phyloP scores from a whole-genome alignment of 2,888 invertebrate genomes.

The Ectemnius continuus region DNA sequence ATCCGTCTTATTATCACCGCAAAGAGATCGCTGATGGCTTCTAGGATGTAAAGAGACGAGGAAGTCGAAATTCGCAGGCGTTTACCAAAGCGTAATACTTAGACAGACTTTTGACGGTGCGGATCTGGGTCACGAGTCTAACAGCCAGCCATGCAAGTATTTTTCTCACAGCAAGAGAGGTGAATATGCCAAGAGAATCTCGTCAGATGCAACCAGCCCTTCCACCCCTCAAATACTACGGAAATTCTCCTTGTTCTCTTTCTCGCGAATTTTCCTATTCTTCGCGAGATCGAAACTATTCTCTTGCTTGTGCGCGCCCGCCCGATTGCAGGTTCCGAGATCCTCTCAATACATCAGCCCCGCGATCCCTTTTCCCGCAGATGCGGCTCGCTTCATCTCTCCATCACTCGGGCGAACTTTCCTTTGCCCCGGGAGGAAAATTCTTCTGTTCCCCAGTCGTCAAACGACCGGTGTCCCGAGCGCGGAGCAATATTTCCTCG shows the following conservation, averaged over 20 bases:
- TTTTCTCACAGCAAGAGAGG: background rate
- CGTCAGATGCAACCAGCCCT: too few species aligned
- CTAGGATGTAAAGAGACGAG: background rate
- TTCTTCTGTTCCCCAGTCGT: constrained; percentile 11
- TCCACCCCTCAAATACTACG: too few species aligned
- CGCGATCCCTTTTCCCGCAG: too few species aligned
- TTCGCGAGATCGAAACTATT: background rate
- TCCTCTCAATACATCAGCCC: too few species aligned
- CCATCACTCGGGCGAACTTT: background rate
- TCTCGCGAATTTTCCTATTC: too few species aligned
- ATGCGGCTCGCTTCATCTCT: background rate
- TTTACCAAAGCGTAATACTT: too few species aligned
- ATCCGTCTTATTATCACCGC: constrained; percentile 50
- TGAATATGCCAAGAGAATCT: background rate
- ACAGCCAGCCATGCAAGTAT: background rate
- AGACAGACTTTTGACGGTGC: too few species aligned
- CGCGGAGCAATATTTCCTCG: constrained; percentile 1
- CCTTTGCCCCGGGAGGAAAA: constrained; percentile 4
- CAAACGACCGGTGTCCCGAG: constrained; percentile 6
- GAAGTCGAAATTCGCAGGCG: constrained; percentile 23
- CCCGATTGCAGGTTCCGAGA: too few species aligned
- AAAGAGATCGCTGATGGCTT: constrained; percentile 33
- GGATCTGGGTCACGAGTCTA: constrained; percentile 49
- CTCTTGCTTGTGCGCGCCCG: constrained; percentile 1
- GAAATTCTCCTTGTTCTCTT: too few species aligned